Evolutionary conservation across 2,113 vertebrate species (phyloP).

Genomic region (Pavo muticus): DNA sequence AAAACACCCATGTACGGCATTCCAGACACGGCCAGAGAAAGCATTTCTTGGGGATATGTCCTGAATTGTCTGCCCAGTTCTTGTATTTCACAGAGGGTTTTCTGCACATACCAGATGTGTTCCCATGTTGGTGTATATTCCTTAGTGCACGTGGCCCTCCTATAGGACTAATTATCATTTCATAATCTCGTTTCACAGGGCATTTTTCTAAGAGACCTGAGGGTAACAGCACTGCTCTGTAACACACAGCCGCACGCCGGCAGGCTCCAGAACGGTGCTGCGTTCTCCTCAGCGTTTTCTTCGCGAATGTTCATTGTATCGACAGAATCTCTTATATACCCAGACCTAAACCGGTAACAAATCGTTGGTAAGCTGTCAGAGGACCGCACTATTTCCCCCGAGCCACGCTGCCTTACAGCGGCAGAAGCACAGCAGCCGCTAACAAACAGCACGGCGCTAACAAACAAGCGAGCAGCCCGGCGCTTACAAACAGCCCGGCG

Average conservation of each 20-base stretch:
- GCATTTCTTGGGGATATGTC: background rate
- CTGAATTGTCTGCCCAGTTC: background rate
- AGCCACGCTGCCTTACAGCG: background rate
- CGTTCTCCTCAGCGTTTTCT: too few species aligned
- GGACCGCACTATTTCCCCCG: accelerated
- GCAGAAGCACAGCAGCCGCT: too few species aligned
- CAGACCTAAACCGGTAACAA: background rate
- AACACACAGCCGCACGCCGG: background rate
- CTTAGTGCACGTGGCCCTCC: background rate
- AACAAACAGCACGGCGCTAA: too few species aligned
- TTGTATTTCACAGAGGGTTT: background rate
- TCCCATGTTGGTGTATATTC: too few species aligned
- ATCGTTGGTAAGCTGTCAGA: background rate
- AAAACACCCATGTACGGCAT: background rate
- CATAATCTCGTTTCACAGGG: background rate
- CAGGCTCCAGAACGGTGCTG: background rate
- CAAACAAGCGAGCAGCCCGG: too few species aligned
- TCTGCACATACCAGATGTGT: accelerated
- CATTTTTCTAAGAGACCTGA: background rate
- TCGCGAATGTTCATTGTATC: accelerated
- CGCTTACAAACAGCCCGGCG: too few species aligned
- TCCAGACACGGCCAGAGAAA: background rate
- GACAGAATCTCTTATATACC: background rate
- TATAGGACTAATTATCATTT: background rate
- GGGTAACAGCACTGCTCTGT: accelerated